Conservation (phyloP, 1,140 invertebrate genomes). For the Augochlora pura region DNA sequence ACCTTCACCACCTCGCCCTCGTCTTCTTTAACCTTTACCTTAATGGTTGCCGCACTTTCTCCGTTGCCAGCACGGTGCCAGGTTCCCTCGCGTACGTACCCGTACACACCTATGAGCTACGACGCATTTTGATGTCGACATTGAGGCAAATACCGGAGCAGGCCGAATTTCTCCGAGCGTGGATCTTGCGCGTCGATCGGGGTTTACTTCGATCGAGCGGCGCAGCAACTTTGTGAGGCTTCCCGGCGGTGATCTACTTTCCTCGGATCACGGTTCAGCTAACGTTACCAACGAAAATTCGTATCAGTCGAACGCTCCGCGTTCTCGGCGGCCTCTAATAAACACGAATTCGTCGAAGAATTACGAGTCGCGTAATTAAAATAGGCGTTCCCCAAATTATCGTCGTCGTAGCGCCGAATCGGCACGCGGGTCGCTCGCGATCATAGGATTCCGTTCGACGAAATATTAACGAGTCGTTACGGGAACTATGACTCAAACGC, state of each 20-base stretch:
- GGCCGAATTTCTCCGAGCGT: constrained; percentile 51
- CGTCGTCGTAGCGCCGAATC: too few relatives aligned
- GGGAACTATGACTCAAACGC: constrained; percentile 18
- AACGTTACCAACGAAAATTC: not conserved
- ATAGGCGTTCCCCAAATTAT: not conserved
- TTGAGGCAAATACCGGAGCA: constrained; percentile 60
- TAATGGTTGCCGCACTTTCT: constrained; percentile 78
- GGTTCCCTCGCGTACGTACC: constrained; percentile 43
- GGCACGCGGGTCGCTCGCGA: not conserved
- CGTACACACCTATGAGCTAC: constrained; percentile 44
- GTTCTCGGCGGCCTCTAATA: too few relatives aligned
- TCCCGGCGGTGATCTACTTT: not conserved
- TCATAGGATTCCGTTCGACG: constrained; percentile 2
- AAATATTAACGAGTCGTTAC: constrained; percentile 37
- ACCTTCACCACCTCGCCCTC: constrained; percentile 45
- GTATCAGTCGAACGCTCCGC: not conserved
- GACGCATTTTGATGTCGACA: constrained; percentile 61
- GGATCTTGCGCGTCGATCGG: constrained; percentile 30
- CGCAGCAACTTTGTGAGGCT: not conserved
- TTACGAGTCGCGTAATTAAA: too few relatives aligned
- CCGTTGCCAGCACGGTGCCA: constrained; percentile 67
- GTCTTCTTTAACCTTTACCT: constrained; percentile 77
- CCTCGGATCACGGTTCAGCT: not conserved
- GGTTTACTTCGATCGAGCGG: not conserved
- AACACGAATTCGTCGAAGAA: not conserved